Base-by-base conservation (phyloP, 1,140 invertebrate species). In the Bacillus rossius region DNA sequence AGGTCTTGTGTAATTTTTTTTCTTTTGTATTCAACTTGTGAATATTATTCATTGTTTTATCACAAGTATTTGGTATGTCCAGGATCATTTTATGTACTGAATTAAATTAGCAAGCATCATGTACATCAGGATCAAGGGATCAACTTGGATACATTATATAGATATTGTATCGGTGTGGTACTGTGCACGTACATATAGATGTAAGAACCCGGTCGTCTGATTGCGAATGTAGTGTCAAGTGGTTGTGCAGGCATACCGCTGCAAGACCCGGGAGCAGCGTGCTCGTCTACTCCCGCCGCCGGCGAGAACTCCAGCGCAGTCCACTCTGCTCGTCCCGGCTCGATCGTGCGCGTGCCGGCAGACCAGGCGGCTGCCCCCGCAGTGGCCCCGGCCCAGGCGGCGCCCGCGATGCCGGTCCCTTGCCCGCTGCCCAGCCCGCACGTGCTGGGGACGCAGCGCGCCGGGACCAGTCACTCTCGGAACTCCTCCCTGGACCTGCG, bases 401-500 rank as follows among this genome's bases (percentile, higher is more conserved):
- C 19, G 41, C 42, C 29, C 40, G 7, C 55, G 20, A 56, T 25
- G 16, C 22, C 26, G n/a, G 13, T 25, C 19, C 38, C 25, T 1
- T 8, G 19, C 2, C 23, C 29, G 8, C 40, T 55, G 1, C 40
- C 53, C 5, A 42, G 40, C 17, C 4, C 40, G 22, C 19, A 43
- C 29, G 13, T n/a, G 3, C 41, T 17, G 41, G 25, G 25, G 8
- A 48, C 43, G 29, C 55, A 57, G 7, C 26, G 40, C 8, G 23
- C 25, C 16, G 23, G 40, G 3, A 13, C 45, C 50, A 37, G 34
- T 53, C 87, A 89, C 71, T 85, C 86, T 5, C 81, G 85, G 64
- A 89, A 92, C 73, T 91, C 89, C 0, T 92, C 89, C 1, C 74
- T 90, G 63, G 90, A 92, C 70, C 78, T 90, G 49, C 76, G 89